Evolutionary conservation across 2,888 invertebrate species (phyloP).

Genomic region (Tipula unca): DNA sequence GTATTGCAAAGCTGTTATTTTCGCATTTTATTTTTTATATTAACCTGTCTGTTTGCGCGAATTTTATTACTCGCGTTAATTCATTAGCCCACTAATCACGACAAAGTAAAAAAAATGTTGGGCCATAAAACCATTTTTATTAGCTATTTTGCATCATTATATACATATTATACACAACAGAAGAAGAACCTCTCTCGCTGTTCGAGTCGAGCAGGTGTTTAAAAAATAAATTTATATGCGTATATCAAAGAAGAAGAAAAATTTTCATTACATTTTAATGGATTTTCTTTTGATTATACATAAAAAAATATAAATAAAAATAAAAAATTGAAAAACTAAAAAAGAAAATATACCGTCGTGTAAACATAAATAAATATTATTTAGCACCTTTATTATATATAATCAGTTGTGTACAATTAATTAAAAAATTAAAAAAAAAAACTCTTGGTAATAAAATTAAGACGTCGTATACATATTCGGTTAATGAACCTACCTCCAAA

Average conservation of each 20-base stretch:
- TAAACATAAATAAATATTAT: not conserved
- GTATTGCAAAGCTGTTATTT: not conserved
- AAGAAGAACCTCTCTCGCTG: not conserved
- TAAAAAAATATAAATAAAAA: not conserved
- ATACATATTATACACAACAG: not conserved
- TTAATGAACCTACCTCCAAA: not conserved
- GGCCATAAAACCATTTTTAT: not conserved
- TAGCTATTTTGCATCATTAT: not conserved
- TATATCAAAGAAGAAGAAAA: not conserved
- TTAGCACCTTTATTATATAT: conserved; percentile 1
- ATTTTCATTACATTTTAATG: not conserved
- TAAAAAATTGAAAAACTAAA: not conserved
- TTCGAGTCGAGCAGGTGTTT: not conserved
- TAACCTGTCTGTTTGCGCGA: not conserved
- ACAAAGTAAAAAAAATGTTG: not conserved
- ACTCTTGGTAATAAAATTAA: not conserved
- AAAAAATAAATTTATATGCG: not conserved
- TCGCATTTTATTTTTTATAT: not conserved
- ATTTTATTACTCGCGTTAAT: not conserved
- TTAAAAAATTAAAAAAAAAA: not conserved
- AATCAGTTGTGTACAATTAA: not conserved
- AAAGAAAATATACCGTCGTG: not conserved
- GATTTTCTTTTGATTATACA: not conserved
- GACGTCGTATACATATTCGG: not conserved
- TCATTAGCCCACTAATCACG: not conserved